Base-by-base conservation (phyloP, 2,113 vertebrate species). In the Mustela nigripes region DNA sequence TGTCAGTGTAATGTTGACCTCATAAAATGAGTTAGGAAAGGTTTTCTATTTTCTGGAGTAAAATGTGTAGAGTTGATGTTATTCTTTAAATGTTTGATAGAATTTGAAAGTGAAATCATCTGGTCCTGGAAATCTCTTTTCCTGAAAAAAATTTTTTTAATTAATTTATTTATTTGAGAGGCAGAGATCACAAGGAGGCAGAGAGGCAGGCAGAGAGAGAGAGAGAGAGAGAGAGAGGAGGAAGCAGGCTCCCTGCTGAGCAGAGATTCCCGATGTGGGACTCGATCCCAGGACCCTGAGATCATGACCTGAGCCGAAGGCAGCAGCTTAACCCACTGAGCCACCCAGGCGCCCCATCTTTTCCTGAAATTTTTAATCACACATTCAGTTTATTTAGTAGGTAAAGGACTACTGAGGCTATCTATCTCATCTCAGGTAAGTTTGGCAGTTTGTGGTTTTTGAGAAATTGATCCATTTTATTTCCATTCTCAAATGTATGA, bases 391-490 rank as follows among this genome's bases (percentile, higher is more conserved):
- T 31, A 9, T 83, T 78, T 78, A 36, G 53, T 65, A 84, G 69
- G 36, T 71, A 73, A 16, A 85, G 45, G n/a, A 48, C 24, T 73
- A 78, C 8, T 78, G 31, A 63, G 4, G 18, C 67, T 89, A 36
- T 48, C 73, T 86, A 39, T 71, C 78, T 85, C 60, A 53, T 76
- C 58, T 22, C 69, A 45, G 24, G 15, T 95, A 65, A 18, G 19
- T 90, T 95, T 63, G 14, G 42, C 39, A 92, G 28, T 80, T 94
- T 63, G 31, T 79, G n/a, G 84, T 65, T 94, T 87, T 91, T 87
- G 56, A 63, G 11, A 89, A 88, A 84, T 65, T 45, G n/a, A 82
- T 53, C 1, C 33, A 84, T 84, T 84, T 36, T 31, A 71, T 39
- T n/a, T 63, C 82, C 60, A 10, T 42, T 82, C 28, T 76, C 48